These are phyloP conservation scores for Hirtodrosophila confusa DNA, from an alignment of 2,888 invertebrate genomes.

Conservation along the genomic window DNA sequence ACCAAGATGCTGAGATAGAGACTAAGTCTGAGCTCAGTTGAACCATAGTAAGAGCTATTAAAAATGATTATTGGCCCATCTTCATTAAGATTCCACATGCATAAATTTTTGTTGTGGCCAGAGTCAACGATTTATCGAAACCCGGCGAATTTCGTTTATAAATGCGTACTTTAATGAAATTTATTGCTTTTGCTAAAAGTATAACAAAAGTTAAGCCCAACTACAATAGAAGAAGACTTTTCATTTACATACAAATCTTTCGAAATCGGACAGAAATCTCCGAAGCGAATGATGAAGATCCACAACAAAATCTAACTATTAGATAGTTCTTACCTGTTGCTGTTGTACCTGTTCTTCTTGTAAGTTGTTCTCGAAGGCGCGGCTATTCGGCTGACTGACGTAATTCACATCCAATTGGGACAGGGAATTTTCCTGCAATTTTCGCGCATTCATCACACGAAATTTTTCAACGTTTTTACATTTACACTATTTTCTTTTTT, in stretches of 20 bases:
- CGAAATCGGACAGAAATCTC: not conserved
- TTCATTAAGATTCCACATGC: constrained; percentile 70
- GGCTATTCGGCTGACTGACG: constrained; percentile 57
- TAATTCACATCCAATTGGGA: constrained; percentile 83
- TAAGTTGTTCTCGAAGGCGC: constrained; percentile 80
- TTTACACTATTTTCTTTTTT: constrained; percentile 13
- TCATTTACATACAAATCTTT: constrained; percentile 58
- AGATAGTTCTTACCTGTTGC: constrained; percentile 58
- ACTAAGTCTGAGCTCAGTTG: constrained; percentile 35
- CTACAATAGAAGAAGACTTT: constrained; percentile 17
- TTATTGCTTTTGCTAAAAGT: constrained; percentile 52
- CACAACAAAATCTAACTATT: not conserved
- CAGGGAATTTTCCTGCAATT: constrained; percentile 81
- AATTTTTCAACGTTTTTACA: constrained; percentile 29
- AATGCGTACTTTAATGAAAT: constrained; percentile 68
- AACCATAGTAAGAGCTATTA: constrained; percentile 68
- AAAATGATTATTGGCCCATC: constrained; percentile 73
- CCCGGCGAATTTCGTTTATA: constrained; percentile 36
- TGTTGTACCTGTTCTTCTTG: constrained; percentile 63
- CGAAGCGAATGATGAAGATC: not conserved
- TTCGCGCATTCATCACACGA: constrained; percentile 82
- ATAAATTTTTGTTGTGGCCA: constrained; percentile 51
- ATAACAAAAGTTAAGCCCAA: constrained; percentile 34
- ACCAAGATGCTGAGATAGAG: constrained; percentile 2
- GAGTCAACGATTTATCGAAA: constrained; percentile 46